Percentiles rank a stretch among this genome's conserved stretches.
Conservation (phyloP, 2,888 invertebrate species). For the Hirtodrosophila histrioides region DNA sequence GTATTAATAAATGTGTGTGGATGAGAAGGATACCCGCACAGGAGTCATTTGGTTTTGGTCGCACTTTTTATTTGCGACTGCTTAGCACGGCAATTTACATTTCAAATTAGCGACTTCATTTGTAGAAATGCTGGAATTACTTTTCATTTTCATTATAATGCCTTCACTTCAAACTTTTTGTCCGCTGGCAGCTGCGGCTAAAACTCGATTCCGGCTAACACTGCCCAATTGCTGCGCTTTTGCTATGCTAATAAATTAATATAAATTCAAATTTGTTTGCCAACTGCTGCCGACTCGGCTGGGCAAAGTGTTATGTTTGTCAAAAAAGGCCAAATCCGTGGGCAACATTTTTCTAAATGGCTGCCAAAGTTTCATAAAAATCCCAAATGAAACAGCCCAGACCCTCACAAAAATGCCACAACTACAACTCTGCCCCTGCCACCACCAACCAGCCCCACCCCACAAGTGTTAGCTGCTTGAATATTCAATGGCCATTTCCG, state of each 20-base stretch:
- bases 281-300: conserved; percentile 70
- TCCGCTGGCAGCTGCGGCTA: conserved; percentile 15
- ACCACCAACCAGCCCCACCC: background rate
- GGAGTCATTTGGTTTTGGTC: background rate
- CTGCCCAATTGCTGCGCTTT: conserved; percentile 59
- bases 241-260: conserved; percentile 83
- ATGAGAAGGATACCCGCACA: conserved; percentile 7
- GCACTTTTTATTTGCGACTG: conserved; percentile 43
- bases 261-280: conserved; percentile 83
- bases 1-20: conserved; percentile 68
- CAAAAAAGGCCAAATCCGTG: conserved; percentile 38
- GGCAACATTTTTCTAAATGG: conserved; percentile 67
- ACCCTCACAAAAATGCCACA: conserved; percentile 31
- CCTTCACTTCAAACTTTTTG: conserved; percentile 33
- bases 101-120: conserved; percentile 80
- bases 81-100: conserved; percentile 75
- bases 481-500: conserved; percentile 77
- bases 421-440: conserved; percentile 25
- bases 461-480: conserved; percentile 63
- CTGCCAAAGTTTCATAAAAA: conserved; percentile 68
- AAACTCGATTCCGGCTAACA: conserved; percentile 24
- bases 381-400: conserved; percentile 56
- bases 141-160: conserved; percentile 68
- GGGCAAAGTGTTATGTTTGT: conserved; percentile 76
- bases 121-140: conserved; percentile 73